A percentile compares a stretch with the other conserved stretches of the same genome.
Conservation (phyloP, 2,888 invertebrate genomes). For the Perizoma flavofasciatum region DNA sequence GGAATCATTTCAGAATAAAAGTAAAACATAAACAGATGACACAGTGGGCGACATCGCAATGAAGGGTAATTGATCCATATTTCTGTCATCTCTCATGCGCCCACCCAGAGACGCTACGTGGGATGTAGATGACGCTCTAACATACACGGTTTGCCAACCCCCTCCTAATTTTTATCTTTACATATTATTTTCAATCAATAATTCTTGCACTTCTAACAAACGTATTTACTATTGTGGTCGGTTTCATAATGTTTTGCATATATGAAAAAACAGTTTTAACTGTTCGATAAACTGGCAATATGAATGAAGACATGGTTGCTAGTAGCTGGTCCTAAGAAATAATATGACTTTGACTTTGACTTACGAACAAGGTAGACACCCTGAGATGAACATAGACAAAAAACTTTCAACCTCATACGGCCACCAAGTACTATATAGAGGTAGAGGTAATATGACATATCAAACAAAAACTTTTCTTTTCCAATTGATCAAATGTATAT, state of each 20-base stretch:
- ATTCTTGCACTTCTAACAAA: too few relatives aligned
- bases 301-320: conserved; percentile 44
- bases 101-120: conserved; percentile 45
- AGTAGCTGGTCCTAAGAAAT: conserved; percentile 28
- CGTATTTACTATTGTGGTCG: background rate
- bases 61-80: conserved; percentile 57
- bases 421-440: background rate
- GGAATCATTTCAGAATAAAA: conserved; percentile 14
- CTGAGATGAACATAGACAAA: too few relatives aligned
- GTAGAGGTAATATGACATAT: background rate
- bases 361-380: too few relatives aligned
- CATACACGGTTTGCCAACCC: conserved; percentile 7
- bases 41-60: conserved; percentile 33
- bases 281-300: conserved; percentile 50
- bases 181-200: too few relatives aligned
- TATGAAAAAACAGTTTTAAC: conserved; percentile 41
- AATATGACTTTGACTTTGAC: too few relatives aligned
- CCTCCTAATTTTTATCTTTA: too few relatives aligned
- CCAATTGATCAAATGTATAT: too few relatives aligned
- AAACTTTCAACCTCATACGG: conserved; percentile 11
- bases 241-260: conserved; percentile 26
- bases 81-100: conserved; percentile 51
- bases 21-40: conserved; percentile 41
- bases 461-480: too few relatives aligned
- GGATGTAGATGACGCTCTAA: conserved; percentile 22